These are phyloP conservation scores for Brachyrhaphis roseni DNA, from an alignment of 2,797 vertebrate genomes.

Conservation along the genomic window DNA sequence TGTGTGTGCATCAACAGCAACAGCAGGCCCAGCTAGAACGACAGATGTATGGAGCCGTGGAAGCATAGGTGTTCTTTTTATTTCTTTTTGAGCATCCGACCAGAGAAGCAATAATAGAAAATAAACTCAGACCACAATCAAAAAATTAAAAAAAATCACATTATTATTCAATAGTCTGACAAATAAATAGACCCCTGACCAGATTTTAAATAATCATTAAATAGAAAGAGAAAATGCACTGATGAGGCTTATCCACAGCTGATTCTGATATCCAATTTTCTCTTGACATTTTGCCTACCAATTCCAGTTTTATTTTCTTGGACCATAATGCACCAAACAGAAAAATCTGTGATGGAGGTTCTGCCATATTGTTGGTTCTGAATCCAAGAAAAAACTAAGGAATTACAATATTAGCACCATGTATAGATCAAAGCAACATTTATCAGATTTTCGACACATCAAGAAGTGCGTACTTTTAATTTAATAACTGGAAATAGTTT, in stretches of 20 bases:
- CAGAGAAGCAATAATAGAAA: background rate
- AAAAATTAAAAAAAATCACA: background rate
- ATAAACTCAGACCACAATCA: background rate
- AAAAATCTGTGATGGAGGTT: background rate
- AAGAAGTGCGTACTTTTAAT: background rate
- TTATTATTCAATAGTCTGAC: background rate
- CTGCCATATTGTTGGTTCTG: background rate
- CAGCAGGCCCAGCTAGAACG: slow-evolving; percentile 48
- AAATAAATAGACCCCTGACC: background rate
- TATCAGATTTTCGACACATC: background rate
- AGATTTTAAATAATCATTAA: background rate
- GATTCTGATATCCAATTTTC: background rate
- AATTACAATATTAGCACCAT: background rate
- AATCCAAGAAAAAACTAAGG: background rate
- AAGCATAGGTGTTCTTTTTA: background rate
- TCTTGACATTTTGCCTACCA: background rate
- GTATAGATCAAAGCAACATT: background rate
- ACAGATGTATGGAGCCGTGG: slow-evolving; percentile 57
- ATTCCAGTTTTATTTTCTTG: background rate
- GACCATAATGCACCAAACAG: background rate
- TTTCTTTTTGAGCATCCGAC: background rate
- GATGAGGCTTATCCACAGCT: background rate
- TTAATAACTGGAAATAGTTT: background rate
- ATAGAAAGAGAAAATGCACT: background rate
- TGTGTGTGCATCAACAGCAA: slow-evolving; percentile 20